These are phyloP conservation scores for Yponomeuta sedellus DNA, from an alignment of 2,888 invertebrate genomes.

Conservation along the genomic window DNA sequence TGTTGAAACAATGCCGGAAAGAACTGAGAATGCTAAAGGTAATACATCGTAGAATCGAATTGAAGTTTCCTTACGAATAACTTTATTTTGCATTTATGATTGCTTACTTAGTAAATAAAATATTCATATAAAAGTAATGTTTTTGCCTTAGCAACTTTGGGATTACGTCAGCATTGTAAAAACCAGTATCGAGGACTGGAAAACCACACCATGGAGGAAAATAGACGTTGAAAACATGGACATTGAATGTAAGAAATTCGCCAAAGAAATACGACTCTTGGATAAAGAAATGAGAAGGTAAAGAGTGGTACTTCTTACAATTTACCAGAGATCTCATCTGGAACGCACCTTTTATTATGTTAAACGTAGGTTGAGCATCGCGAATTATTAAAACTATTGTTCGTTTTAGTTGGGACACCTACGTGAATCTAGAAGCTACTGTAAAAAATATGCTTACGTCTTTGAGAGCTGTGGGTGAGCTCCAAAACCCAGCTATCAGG, in stretches of 20 bases:
- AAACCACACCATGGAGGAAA: conserved; percentile 96
- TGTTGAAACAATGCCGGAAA: conserved; percentile 92
- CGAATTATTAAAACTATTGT: background rate
- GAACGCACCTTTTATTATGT: background rate
- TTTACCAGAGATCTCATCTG: background rate
- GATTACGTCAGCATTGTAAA: conserved; percentile 94
- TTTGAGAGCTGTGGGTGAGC: conserved; percentile 93
- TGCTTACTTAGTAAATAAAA: too few relatives aligned
- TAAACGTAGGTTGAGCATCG: too few relatives aligned
- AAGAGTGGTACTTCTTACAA: background rate
- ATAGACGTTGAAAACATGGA: conserved; percentile 99
- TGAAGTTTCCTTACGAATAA: background rate
- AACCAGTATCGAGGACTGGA: conserved; percentile 97
- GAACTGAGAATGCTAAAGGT: conserved; percentile 93
- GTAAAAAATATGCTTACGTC: conserved; percentile 98
- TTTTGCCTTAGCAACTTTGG: conserved; percentile 88
- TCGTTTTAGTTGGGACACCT: conserved; percentile 87
- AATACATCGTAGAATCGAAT: conserved; percentile 14
- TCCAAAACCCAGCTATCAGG: conserved; percentile 96
- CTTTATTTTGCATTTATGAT: too few relatives aligned
- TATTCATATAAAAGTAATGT: background rate
- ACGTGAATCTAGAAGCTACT: conserved; percentile 89
- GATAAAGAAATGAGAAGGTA: conserved; percentile 95
- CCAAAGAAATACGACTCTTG: conserved; percentile 92
- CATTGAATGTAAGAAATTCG: conserved; percentile 98